phyloP scores from a whole-genome alignment of 2,797 vertebrate species.

The Hippoglossus hippoglossus region DNA sequence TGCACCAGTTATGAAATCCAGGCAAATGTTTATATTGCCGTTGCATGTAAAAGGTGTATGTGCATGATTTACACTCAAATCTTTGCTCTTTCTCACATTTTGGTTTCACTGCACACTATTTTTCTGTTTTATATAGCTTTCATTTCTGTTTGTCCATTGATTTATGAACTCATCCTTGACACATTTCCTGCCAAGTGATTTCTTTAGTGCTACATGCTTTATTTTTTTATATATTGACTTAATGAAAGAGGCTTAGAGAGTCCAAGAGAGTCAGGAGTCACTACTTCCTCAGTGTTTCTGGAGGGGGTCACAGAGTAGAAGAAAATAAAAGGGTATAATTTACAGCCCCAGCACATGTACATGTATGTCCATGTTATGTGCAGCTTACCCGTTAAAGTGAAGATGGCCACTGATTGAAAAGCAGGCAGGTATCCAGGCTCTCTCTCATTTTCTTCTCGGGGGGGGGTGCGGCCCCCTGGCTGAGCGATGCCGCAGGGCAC shows the following conservation, averaged over 20 bases:
- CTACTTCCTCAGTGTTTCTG: not conserved
- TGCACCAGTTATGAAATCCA: constrained; percentile 31
- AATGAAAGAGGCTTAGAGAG: not conserved
- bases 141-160: no score
- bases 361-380: not conserved
- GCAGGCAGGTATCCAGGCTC: constrained; percentile 1
- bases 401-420: constrained; percentile 4
- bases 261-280: constrained; percentile 27
- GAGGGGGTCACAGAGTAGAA: no score
- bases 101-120: not conserved
- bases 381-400: not conserved
- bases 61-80: not conserved
- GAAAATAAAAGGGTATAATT: not conserved
- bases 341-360: not conserved
- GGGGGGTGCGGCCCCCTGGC: constrained; percentile 23
- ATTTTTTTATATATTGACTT: not conserved
- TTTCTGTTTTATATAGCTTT: no score
- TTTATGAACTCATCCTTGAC: no score
- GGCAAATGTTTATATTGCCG: constrained; percentile 31
- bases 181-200: not conserved
- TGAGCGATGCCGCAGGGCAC: constrained; percentile 1
- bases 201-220: not conserved
- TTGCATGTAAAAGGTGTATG: constrained; percentile 34
- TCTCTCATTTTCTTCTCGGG: constrained; percentile 27
- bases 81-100: not conserved